A percentile compares a stretch with the other conserved stretches of the same genome.
These are phyloP conservation scores for Phrynocephalus forsythii DNA, from an alignment of 2,797 vertebrate genomes.

Conservation along the genomic window DNA sequence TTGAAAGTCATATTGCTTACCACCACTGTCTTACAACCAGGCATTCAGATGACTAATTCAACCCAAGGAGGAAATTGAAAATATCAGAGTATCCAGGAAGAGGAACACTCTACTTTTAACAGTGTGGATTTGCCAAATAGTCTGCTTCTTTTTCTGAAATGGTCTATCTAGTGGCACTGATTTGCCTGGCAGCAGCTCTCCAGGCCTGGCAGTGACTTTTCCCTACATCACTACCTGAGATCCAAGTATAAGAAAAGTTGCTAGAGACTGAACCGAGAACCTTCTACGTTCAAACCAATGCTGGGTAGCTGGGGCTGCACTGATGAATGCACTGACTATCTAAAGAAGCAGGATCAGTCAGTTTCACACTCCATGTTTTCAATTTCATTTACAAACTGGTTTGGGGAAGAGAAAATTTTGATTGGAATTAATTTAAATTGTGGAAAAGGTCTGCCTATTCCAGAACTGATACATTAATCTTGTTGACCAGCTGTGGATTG, in stretches of 20 bases:
- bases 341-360: constrained; percentile 49
- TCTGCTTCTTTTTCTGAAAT: neutral
- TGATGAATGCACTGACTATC: constrained; percentile 35
- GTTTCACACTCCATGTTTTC: constrained; percentile 65
- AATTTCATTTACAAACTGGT: constrained; percentile 68
- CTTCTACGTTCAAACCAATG: neutral
- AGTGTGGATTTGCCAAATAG: neutral
- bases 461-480: constrained; percentile 65
- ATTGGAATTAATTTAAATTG: constrained; percentile 70
- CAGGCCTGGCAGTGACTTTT: neutral
- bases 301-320: constrained; percentile 31
- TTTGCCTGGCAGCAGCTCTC: neutral
- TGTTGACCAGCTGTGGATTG: constrained; percentile 44
- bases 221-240: neutral
- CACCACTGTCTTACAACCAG: neutral
- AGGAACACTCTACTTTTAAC: neutral
- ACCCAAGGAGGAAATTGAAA: neutral
- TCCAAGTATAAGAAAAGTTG: neutral
- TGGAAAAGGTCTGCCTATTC: constrained; percentile 65
- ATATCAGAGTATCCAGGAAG: neutral
- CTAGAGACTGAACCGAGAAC: neutral
- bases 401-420: constrained; percentile 67
- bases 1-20: neutral
- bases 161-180: neutral
- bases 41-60: neutral